Percentiles rank a stretch among this genome's conserved stretches.
These are phyloP conservation scores for Lepidothrix coronata DNA, from an alignment of 2,113 vertebrate genomes.

Conservation along the genomic window DNA sequence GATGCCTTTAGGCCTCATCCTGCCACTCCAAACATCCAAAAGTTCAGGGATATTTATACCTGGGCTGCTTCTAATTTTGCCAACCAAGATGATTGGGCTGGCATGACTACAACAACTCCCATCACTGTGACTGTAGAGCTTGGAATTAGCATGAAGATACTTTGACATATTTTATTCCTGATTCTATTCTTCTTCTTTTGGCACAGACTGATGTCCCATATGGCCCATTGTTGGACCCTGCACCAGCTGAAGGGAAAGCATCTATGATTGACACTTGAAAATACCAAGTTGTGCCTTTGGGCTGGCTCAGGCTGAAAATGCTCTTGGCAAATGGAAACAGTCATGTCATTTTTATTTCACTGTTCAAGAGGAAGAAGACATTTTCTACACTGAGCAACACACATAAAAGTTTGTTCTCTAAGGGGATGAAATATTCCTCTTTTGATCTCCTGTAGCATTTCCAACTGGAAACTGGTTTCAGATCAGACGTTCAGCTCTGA, in stretches of 20 bases:
- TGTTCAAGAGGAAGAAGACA: constrained; percentile 21
- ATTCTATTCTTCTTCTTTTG: constrained; percentile 38
- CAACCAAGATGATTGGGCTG: background rate
- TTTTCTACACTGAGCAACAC: background rate
- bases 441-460: background rate
- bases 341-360: constrained; percentile 4
- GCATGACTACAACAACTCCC: background rate
- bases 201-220: constrained; percentile 18
- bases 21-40: background rate
- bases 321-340: constrained; percentile 46
- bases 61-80: background rate
- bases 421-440: background rate
- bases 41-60: constrained; percentile 24
- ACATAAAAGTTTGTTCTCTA: background rate
- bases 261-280: constrained; percentile 56
- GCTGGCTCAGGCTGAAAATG: constrained; percentile 54
- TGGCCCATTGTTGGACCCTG: constrained; percentile 50
- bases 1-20: background rate
- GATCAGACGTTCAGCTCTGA: background rate
- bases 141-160: background rate
- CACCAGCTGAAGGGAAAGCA: constrained; percentile 51
- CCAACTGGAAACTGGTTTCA: background rate
- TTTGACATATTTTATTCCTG: constrained; percentile 25
- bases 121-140: background rate
- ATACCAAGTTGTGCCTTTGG: constrained; percentile 55